Base-by-base conservation (phyloP, 2,113 vertebrate genomes). In the Oryctolagus cuniculus region DNA sequence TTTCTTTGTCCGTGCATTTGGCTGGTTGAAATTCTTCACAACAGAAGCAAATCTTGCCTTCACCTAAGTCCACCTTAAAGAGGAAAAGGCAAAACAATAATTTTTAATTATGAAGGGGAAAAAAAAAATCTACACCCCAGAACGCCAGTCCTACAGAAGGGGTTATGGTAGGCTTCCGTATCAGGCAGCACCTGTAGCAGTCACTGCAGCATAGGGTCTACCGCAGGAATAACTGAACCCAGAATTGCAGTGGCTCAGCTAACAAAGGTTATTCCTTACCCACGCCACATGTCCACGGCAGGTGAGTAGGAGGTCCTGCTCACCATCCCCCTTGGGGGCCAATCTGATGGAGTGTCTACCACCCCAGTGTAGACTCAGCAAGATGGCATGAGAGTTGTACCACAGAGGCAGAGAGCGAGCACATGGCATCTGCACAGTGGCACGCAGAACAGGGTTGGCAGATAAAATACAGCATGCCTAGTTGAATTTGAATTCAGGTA, bases 11-110 rank as follows among this genome's bases (percentile, higher is more conserved):
- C 10, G 98, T 97, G 93, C 99, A 99, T 92, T 97, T 97, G 61
- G 94, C 69, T 67, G 97, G 96, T 31, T 97, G 95, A 75, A 97
- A 97, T 79, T 99, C 98, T 96, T 98, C 97, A 97, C 99, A 99
- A 96, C 99, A 99, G 89, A 99, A 98, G 96, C 99, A 99, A 95
- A 98, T 95, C 83, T 98, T 98, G 10, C 94, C 97, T 98, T 98
- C 98, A 55, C 95, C 97, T 36, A 96, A 36, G 27, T 98, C 98
- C 96, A 98, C 98, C 99, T 99, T 96, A 91, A 85, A 73, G 61
- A 21, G 86, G 78, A 1, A 96, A 87, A 96, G 49, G 49, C 10
- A 96, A 95, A 94, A 92, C 17, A 67, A 78, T 69, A n/a, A 44
- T 44, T n/a, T 78, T 90, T 27, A 83, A 87, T 94, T 83, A 93